Evolutionary conservation across 1,140 invertebrate species (phyloP).

Genomic region (Aphidius ervi): DNA sequence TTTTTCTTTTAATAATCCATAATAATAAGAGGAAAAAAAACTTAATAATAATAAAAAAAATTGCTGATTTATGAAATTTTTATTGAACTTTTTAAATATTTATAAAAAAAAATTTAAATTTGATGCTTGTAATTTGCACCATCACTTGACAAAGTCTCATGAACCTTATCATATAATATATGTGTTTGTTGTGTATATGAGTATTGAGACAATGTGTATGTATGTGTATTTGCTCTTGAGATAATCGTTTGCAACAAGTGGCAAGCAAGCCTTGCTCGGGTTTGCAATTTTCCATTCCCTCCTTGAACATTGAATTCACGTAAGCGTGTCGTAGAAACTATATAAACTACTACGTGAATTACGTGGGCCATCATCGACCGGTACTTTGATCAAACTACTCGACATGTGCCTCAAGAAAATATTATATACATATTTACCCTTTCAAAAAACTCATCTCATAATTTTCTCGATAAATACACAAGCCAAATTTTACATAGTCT

Average conservation of each 20-base stretch:
- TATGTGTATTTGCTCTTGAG: constrained; percentile 1
- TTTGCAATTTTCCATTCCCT: background rate
- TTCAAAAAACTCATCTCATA: background rate
- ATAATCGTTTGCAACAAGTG: constrained; percentile 23
- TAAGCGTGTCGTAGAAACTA: background rate
- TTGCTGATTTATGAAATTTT: too few relatives aligned
- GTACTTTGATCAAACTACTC: constrained; percentile 3
- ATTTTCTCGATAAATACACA: background rate
- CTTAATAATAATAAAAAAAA: too few relatives aligned
- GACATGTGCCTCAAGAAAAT: background rate
- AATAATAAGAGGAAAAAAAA: too few relatives aligned
- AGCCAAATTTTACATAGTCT: background rate
- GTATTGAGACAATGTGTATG: too few relatives aligned
- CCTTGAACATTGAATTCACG: background rate
- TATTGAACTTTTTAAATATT: too few relatives aligned
- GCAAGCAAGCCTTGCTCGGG: constrained; percentile 1
- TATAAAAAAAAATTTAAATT: too few relatives aligned
- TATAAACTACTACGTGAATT: background rate
- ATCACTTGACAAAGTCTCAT: background rate
- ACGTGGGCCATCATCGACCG: background rate
- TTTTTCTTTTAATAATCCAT: too few relatives aligned
- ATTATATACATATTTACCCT: background rate
- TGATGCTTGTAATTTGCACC: too few relatives aligned
- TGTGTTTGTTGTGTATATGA: too few relatives aligned
- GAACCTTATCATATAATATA: too few relatives aligned